A percentile compares a stretch with the other conserved stretches of the same genome.
phyloP scores from a whole-genome alignment of 2,797 vertebrate species.

The Pogoniulus pusillus region DNA sequence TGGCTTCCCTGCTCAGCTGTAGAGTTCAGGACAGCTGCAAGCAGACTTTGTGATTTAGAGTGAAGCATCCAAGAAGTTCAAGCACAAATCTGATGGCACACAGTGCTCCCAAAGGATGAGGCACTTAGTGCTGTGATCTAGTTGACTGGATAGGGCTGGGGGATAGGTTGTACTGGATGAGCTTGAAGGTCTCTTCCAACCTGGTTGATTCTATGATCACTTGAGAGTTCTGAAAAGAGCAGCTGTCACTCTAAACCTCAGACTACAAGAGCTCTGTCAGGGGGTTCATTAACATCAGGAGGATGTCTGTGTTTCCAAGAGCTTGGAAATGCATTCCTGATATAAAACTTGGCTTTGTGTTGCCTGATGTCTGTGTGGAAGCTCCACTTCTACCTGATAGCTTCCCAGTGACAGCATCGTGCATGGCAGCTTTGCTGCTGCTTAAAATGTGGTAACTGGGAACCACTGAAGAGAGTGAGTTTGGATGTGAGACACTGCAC shows the following conservation, averaged over 20 bases:
- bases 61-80: background rate
- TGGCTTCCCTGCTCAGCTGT: background rate
- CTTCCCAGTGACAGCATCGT: background rate
- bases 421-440: background rate
- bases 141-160: no score
- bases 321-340: background rate
- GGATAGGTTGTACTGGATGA: no score
- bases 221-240: background rate
- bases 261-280: background rate
- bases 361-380: background rate
- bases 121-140: no score
- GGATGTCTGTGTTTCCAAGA: background rate
- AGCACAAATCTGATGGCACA: background rate
- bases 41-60: background rate
- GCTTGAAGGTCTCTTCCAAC: no score
- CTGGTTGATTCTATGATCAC: no score
- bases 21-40: background rate
- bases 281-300: background rate
- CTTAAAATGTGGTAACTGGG: background rate
- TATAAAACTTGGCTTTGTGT: background rate
- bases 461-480: background rate
- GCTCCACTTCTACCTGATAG: background rate
- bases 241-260: background rate
- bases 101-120: background rate
- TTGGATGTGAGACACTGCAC: background rate